Evolutionary conservation across 2,888 invertebrate species (phyloP), one percentile per base, ranked within the genome.

Genomic region (Athetis lepigone): DNA sequence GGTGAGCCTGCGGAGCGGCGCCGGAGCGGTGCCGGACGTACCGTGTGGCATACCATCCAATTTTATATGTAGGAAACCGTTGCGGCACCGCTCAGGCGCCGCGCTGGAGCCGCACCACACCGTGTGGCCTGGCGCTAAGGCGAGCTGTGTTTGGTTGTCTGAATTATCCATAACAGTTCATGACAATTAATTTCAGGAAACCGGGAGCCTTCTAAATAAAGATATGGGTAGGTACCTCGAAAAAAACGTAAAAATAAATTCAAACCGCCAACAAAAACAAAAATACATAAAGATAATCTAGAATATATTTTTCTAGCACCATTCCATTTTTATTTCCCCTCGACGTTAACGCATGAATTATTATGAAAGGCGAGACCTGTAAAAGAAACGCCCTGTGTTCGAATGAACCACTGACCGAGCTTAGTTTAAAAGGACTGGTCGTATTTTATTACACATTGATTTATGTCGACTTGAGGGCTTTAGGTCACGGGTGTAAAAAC

Each of bases 331-430:
- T 82, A 84, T 86, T 87, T 85, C 83, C 85, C 83, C 71, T 73
- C 70, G 79, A 80, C 66, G 79, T 88, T 90, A 85, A 89, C 88
- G 88, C 88, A 83, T 85, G 88, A 84, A 72, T 86, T 84, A 81
- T 58, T 83, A 77, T 86, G 83, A 89, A 90, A 87, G 83, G 83
- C 83, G 69, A 75, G 75, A 74, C 40, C 77, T 82, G 77, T 85
- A 82, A 85, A 84, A 85, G 81, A 74, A 88, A 84, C 87, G 77
- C 70, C 50, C 65, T 76, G 61, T 79, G 79, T 80, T 78, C 78
- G 72, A 83, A 75, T 84, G 79, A 88, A 85, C 83, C 77, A 83
- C 77, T 90, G 86, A 86, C 87, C 88, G 85, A 83, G 76, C 54
- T 56, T 46, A 36, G 49, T 67, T 66, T 74, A 71, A 59, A 76